Conservation (phyloP, 37 sponge, comb jelly and placozoan species). For the Corticium candelabrum region DNA sequence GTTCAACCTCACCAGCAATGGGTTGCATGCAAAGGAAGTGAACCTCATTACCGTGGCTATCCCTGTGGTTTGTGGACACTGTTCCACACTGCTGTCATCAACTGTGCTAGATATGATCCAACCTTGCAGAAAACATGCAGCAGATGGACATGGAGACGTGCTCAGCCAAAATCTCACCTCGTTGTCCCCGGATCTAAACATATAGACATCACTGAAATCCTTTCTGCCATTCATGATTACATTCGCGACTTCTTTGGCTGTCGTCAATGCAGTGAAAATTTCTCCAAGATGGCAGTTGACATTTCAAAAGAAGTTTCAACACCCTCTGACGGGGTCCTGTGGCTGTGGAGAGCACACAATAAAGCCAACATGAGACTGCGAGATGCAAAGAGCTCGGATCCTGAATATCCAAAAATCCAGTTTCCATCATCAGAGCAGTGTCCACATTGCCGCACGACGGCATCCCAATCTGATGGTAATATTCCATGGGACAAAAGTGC, state of each 20-base stretch:
- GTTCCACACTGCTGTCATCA: conserved; percentile 51
- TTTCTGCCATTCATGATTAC: conserved; percentile 22
- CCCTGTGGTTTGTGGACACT: conserved; percentile 92
- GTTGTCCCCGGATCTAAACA: not conserved
- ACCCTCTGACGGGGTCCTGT: conserved; percentile 74
- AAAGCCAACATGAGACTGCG: conserved; percentile 51
- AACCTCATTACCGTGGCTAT: conserved; percentile 68
- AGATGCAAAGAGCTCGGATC: conserved; percentile 50
- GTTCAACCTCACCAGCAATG: too few relatives aligned
- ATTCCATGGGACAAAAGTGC: not conserved
- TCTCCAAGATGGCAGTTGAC: conserved; percentile 43
- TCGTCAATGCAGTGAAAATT: conserved; percentile 67
- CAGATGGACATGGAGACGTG: too few relatives aligned
- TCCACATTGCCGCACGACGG: conserved; percentile 52
- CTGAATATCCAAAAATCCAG: conserved; percentile 66
- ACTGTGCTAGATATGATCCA: not conserved
- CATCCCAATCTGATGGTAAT: not conserved
- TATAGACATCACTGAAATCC: not conserved
- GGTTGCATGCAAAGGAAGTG: conserved; percentile 65
- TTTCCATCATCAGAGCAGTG: conserved; percentile 63
- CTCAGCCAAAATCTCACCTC: too few relatives aligned
- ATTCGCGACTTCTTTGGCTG: conserved; percentile 85
- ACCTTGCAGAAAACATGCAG: not conserved
- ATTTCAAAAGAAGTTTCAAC: conserved; percentile 11
- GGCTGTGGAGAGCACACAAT: conserved; percentile 95